Conservation (phyloP, 2,888 invertebrate genomes). For the Bimastos eiseni region DNA sequence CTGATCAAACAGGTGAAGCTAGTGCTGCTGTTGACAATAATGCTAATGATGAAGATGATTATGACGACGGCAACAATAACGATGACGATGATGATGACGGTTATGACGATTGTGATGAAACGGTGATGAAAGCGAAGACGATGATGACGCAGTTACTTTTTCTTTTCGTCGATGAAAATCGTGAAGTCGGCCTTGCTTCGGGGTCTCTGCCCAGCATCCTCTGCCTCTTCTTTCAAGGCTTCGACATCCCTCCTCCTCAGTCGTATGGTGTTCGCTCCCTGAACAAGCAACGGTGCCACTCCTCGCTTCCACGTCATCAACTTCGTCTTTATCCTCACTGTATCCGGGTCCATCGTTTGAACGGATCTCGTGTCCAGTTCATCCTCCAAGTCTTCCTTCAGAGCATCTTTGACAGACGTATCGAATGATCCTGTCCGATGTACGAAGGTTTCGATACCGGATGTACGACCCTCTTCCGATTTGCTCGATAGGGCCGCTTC, state of each 20-base stretch:
- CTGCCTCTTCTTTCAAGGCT: background rate
- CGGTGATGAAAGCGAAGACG: background rate
- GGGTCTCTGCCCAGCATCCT: background rate
- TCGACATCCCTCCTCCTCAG: background rate
- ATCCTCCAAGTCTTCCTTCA: background rate
- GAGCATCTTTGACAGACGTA: background rate
- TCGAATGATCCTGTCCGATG: background rate
- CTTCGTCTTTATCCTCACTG: background rate
- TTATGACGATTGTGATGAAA: slow-evolving; percentile 17
- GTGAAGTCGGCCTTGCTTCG: background rate
- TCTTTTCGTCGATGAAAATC: background rate
- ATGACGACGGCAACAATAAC: slow-evolving; percentile 22
- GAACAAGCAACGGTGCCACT: background rate
- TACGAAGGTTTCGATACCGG: background rate
- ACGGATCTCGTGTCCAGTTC: background rate
- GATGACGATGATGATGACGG: slow-evolving; percentile 26
- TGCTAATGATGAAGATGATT: slow-evolving; percentile 30
- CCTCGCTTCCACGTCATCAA: slow-evolving; percentile 13
- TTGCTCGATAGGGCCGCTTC: no score
- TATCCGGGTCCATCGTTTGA: background rate
- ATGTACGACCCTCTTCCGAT: background rate
- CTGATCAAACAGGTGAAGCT: background rate
- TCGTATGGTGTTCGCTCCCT: background rate
- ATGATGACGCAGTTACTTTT: background rate
- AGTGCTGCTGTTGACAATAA: slow-evolving; percentile 21